phyloP scores from a whole-genome alignment of 2,113 vertebrate genomes.

The Odocoileus virginianus region DNA sequence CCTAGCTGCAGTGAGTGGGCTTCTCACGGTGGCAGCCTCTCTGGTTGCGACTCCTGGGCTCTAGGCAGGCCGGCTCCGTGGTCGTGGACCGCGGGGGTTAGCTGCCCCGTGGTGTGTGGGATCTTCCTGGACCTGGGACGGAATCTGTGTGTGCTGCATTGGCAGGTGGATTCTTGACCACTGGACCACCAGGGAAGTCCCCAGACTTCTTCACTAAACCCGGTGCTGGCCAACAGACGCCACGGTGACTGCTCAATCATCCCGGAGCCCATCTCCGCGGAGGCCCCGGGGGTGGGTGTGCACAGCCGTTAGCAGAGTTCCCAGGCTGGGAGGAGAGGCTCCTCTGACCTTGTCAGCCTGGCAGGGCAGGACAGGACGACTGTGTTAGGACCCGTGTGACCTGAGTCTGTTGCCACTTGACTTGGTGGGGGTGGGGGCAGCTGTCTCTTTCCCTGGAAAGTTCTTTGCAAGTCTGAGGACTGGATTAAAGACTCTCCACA shows the following conservation, averaged over 20 bases:
- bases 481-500: not conserved
- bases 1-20: not conserved
- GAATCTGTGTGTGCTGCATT: not conserved
- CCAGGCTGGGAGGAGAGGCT: not conserved
- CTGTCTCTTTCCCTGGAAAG: not conserved
- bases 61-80: not conserved
- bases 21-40: not conserved
- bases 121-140: not conserved
- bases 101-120: not conserved
- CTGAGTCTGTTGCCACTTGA: not conserved
- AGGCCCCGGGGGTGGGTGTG: fast-evolving
- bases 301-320: not conserved
- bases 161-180: not conserved
- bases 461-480: not conserved
- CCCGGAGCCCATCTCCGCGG: fast-evolving
- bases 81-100: not conserved
- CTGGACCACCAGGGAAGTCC: not conserved
- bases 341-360: not conserved
- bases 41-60: not conserved
- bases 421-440: not conserved
- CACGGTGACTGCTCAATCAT: fast-evolving
- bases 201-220: not conserved
- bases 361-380: not conserved
- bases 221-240: not conserved
- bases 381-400: not conserved